Evolutionary conservation across 2,888 invertebrate genomes (phyloP), one percentile per base, ranked within the genome.

Genomic region (Leptinotarsa rubiginosa): DNA sequence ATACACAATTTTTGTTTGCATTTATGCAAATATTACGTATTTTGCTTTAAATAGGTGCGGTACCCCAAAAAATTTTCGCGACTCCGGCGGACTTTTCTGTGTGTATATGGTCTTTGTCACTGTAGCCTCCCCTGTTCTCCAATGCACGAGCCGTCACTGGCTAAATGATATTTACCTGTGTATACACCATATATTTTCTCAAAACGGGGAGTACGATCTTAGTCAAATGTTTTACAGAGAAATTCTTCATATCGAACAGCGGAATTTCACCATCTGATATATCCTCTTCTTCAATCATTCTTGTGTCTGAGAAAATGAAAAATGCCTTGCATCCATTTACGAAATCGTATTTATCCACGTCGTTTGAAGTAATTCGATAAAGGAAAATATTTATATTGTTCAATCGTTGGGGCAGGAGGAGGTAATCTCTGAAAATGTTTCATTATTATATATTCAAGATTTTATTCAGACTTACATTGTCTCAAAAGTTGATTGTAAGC

Each of bases 241-340:
- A 91, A 66, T 93, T 92, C 0, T 90, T 89, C 85, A 93, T 91
- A 84, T 94, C 94, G 79, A 93, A 93, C 66, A 94, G 91, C 0
- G 93, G 93, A 69, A 94, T 89, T 84, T 94, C 94, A 1, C 94
- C 94, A 0, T 91, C 89, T 0, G 92, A 90, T 66, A 92, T 89
- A 52, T 91, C 90, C 1, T 88, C 88, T 76, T 92, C 92, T 3
- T 86, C 87, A 18, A 87, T 84, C 79, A 94, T 89, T 75, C 94
- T 89, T 25, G 92, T 90, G 84, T 94, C 94, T 5, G 92, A 92
- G 65, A 94, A 87, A 91, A 93, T 93, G 86, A 93, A 93, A 89
- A 93, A 93, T 0, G 92, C 90, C 87, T 93, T 93, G 65, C 93
- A 89, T 1, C 91, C 90, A 79, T 93, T 92, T 54, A 91, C 89